Base-by-base conservation (phyloP, 2,113 vertebrate genomes). In the Coracopsis vasa region DNA sequence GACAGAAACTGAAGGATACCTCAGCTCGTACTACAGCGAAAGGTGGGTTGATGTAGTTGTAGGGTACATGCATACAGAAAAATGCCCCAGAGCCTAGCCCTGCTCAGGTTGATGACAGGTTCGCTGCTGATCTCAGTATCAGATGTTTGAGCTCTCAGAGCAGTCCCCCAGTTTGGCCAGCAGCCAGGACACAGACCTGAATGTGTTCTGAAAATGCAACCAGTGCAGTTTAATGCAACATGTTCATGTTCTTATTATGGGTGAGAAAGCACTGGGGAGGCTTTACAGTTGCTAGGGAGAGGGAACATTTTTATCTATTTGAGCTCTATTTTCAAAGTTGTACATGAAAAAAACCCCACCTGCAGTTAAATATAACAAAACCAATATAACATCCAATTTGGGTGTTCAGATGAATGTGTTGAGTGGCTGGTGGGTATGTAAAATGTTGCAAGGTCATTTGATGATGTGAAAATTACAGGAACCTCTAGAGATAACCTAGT, bases 251-350 rank as follows among this genome's bases (percentile, higher is more conserved):
- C 15, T 83, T 79, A 88, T 83, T 53, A 58, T 10, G 7, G 15
- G 25, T 71, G 64, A 51, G 70, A 77, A 74, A 54, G 70, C 73
- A 75, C 23, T 47, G 41, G 21, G 35, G 42, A 89, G 41, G 45
- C 81, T 94, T 92, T 80, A 92, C 58, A 82, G 70, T 92, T 96
- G 77, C 84, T 83, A 88, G 74, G 39, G n/a, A 91, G 78, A 75
- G 58, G 81, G 70, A 85, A 82, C 0, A 5, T 69, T 80, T 93
- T 85, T 69, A 23, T 67, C 77, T 75, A 4, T 53, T 66, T 54
- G 72, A 86, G 35, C 25, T 94, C 65, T 90, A 15, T 86, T 86
- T 92, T 80, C 48, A 60, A 97, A 85, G 44, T 2, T 72, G 64
- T 27, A 73, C 5, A 3, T 50, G n/a, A 44, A 80, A 72, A 65